Evolutionary conservation across 2,113 vertebrate species (phyloP).

Genomic region (Vidua macroura): DNA sequence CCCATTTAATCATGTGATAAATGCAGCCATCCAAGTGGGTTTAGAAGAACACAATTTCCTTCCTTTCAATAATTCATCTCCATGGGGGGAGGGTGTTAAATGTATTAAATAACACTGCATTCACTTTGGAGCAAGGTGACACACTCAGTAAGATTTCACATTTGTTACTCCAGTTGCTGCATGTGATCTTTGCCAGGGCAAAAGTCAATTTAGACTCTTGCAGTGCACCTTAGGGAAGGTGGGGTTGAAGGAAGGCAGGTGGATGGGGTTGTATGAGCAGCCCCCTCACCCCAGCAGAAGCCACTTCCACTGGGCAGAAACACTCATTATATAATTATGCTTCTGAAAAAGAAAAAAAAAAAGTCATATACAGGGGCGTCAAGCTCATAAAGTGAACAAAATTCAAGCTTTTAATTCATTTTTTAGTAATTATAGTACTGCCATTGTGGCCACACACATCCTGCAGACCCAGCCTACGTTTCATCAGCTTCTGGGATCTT

Average conservation of each 20-base stretch:
- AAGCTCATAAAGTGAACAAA: neutral
- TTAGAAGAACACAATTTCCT: slow-evolving; percentile 59
- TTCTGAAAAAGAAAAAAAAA: too few species aligned
- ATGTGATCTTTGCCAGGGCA: neutral
- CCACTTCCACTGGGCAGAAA: neutral
- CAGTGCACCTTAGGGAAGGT: neutral
- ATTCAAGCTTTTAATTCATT: neutral
- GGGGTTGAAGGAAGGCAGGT: neutral
- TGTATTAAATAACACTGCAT: slow-evolving; percentile 52
- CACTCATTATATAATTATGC: neutral
- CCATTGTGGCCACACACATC: fast-evolving
- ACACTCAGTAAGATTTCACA: neutral
- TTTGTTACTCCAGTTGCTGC: slow-evolving; percentile 22
- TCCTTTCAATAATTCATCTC: slow-evolving; percentile 46
- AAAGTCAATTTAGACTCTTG: neutral
- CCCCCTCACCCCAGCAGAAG: neutral
- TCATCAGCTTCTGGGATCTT: neutral
- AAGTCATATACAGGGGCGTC: fast-evolving
- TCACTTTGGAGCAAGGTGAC: slow-evolving; percentile 64
- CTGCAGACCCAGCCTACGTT: neutral
- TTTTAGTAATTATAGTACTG: neutral
- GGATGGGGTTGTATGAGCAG: fast-evolving
- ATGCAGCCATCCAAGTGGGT: slow-evolving; percentile 34
- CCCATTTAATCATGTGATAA: slow-evolving; percentile 54
- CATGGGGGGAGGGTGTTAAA: neutral